Conservation (phyloP, 2,113 vertebrate species). For the Prietella phreatophila region DNA sequence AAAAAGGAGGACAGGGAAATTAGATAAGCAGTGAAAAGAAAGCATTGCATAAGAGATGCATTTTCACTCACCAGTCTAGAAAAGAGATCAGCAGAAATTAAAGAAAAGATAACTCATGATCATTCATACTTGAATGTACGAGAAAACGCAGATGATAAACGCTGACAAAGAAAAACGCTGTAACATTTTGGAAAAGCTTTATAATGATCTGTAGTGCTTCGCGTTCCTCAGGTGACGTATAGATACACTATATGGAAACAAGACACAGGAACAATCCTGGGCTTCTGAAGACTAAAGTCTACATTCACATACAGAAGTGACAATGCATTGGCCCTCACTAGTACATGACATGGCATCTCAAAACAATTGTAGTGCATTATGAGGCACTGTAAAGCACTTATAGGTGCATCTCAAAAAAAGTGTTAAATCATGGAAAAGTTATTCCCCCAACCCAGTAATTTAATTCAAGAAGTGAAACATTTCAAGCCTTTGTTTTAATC, state of each 20-base stretch:
- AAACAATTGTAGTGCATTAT: background rate
- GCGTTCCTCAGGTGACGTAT: background rate
- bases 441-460: too few relatives aligned
- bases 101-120: background rate
- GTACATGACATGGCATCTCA: background rate
- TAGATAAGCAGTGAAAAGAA: conserved; percentile 55
- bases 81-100: conserved; percentile 45
- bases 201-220: conserved; percentile 45
- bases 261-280: background rate
- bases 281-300: background rate
- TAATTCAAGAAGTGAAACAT: too few relatives aligned
- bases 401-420: too few relatives aligned
- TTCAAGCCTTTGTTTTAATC: too few relatives aligned
- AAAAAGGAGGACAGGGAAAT: conserved; percentile 53
- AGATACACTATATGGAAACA: background rate
- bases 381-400: background rate
- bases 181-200: conserved; percentile 41
- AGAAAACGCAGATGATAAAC: conserved; percentile 1
- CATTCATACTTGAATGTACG: background rate
- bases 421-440: too few relatives aligned
- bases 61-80: conserved; percentile 29
- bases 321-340: background rate
- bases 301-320: background rate
- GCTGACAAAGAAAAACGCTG: background rate
- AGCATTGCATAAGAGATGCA: conserved; percentile 39